phyloP scores from a whole-genome alignment of 2,113 vertebrate genomes.

The Serinus canaria region DNA sequence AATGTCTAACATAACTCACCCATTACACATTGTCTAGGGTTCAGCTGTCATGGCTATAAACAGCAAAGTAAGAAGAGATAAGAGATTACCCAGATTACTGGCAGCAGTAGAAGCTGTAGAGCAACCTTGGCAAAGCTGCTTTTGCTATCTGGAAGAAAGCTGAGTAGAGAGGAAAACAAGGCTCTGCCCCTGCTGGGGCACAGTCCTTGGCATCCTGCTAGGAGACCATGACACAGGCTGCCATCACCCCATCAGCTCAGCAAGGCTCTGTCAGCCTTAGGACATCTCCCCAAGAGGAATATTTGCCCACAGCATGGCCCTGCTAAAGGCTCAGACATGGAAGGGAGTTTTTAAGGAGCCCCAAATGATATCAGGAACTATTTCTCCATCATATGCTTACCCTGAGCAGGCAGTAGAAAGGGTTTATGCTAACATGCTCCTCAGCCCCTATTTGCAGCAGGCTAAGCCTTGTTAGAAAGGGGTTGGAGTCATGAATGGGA shows the following conservation, averaged over 20 bases:
- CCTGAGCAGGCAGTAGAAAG: not conserved
- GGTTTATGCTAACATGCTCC: not conserved
- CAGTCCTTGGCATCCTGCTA: not conserved
- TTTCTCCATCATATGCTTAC: not conserved
- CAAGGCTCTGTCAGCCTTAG: not conserved
- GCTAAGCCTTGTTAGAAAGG: fast-evolving
- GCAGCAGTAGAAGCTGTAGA: slow-evolving; percentile 19
- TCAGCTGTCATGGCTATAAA: slow-evolving; percentile 18
- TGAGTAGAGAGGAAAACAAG: slow-evolving; percentile 19
- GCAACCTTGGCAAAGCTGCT: slow-evolving; percentile 42
- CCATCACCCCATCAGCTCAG: not conserved
- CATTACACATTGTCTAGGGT: slow-evolving; percentile 45
- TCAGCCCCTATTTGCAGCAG: not conserved
- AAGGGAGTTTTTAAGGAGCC: not conserved
- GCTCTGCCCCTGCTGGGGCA: not conserved
- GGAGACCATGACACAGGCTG: not conserved
- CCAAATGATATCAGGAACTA: fast-evolving
- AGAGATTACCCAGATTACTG: slow-evolving; percentile 44
- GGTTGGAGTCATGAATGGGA: not conserved
- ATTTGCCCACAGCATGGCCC: not conserved
- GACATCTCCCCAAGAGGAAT: not conserved
- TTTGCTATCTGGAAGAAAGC: slow-evolving; percentile 31
- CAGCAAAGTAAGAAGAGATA: slow-evolving; percentile 18
- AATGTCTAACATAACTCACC: slow-evolving; percentile 18
- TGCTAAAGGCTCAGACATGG: not conserved